These are phyloP conservation scores for Elysia chlorotica DNA, from an alignment of 1,140 invertebrate genomes.

Conservation along the genomic window DNA sequence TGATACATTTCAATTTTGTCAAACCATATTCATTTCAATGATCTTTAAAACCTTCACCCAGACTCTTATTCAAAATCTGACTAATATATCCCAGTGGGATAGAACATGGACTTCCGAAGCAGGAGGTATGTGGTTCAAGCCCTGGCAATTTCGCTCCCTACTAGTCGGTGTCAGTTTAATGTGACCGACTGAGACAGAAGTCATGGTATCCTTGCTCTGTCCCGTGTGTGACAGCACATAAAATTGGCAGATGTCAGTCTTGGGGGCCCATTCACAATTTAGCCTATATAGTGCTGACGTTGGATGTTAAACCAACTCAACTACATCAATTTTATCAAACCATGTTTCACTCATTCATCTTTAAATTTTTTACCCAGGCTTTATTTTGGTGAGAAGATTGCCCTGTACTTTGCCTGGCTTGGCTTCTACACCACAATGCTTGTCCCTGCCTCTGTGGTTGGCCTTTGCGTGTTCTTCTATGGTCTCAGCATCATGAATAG, in stretches of 20 bases:
- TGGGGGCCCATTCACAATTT: not conserved
- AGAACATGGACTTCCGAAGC: no score
- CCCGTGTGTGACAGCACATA: not conserved
- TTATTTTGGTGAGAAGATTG: conserved; percentile 96
- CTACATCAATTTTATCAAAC: not conserved
- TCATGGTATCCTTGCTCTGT: no score
- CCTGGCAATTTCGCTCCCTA: no score
- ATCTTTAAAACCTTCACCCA: no score
- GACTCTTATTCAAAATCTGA: no score
- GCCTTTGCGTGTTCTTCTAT: conserved; percentile 69
- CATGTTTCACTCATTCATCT: not conserved
- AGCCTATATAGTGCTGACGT: not conserved
- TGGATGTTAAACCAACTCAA: not conserved
- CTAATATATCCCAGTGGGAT: no score
- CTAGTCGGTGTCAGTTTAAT: no score
- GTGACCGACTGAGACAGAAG: no score
- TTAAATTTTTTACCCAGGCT: conserved; percentile 62
- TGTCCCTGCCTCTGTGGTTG: conserved; percentile 69
- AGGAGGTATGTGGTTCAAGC: no score
- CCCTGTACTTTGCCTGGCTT: conserved; percentile 95
- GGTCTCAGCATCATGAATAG: conserved; percentile 72
- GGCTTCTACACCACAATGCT: conserved; percentile 96
- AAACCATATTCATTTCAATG: no score
- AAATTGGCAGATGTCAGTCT: not conserved
- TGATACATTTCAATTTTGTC: no score